Conservation (phyloP, 2,113 vertebrate genomes). For the Pholis gunnellus region DNA sequence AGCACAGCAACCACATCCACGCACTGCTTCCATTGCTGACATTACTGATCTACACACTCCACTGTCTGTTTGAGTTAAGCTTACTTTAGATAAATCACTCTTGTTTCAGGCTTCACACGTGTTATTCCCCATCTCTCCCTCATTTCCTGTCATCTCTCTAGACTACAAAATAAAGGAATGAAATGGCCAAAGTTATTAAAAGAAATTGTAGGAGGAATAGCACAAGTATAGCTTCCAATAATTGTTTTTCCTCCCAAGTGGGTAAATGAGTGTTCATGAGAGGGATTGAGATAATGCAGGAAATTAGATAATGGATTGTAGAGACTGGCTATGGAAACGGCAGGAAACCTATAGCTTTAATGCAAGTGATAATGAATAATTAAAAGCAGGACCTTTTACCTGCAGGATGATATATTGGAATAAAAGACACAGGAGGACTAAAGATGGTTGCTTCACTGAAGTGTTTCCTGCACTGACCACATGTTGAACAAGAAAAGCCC, state of each 20-base stretch:
- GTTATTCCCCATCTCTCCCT: not conserved
- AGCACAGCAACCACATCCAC: not conserved
- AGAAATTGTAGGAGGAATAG: not conserved
- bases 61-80: not conserved
- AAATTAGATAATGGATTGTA: constrained; percentile 51
- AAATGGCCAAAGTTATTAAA: not conserved
- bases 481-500: constrained; percentile 27
- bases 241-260: constrained; percentile 26
- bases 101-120: not conserved
- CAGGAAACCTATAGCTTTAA: constrained; percentile 41
- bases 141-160: not conserved
- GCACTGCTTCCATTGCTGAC: not conserved
- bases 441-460: not conserved
- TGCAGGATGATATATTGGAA: constrained; percentile 14
- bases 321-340: not conserved
- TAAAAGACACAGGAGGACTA: constrained; percentile 11
- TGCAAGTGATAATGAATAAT: constrained; percentile 61
- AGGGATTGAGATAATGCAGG: constrained; percentile 33
- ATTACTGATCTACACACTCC: not conserved
- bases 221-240: not conserved
- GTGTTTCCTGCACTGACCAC: constrained; percentile 10
- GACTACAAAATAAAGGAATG: not conserved
- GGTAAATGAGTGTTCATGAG: constrained; percentile 27
- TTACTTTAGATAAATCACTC: not conserved
- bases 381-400: constrained; percentile 50